Conservation (phyloP, 2,888 invertebrate genomes). For the Mactromeris polynyma region DNA sequence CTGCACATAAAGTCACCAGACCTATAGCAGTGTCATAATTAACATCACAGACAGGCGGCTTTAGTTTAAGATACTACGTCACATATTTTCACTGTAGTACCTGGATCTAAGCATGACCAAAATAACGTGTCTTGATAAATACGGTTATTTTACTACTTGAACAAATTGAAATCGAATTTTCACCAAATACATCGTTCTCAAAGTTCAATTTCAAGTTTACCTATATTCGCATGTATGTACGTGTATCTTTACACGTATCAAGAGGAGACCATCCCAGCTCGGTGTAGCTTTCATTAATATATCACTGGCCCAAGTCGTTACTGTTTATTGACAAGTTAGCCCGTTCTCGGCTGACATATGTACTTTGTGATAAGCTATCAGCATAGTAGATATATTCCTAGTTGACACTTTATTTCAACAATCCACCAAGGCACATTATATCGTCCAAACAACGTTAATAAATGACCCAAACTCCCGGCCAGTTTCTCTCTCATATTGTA, state of each 20-base stretch:
- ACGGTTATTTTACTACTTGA: not conserved
- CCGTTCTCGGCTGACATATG: slow-evolving; percentile 25
- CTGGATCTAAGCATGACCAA: not conserved
- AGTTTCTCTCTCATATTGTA: not conserved
- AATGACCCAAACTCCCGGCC: slow-evolving; percentile 18
- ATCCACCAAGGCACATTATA: slow-evolving; percentile 10
- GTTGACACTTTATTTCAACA: slow-evolving; percentile 40
- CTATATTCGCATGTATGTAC: too few species aligned
- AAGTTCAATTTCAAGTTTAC: too few species aligned
- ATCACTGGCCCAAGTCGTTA: not conserved
- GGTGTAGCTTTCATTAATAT: not conserved
- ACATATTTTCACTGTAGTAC: not conserved
- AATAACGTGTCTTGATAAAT: not conserved
- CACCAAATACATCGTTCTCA: too few species aligned
- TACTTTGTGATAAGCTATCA: slow-evolving; percentile 40
- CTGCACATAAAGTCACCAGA: not conserved
- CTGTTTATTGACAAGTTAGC: slow-evolving; percentile 1
- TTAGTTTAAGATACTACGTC: not conserved
- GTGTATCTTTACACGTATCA: not conserved
- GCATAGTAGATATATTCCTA: slow-evolving; percentile 30
- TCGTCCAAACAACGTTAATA: slow-evolving; percentile 35
- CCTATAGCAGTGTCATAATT: not conserved
- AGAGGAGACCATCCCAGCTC: not conserved
- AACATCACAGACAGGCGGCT: not conserved
- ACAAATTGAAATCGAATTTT: not conserved